Percentiles rank a stretch among this genome's conserved stretches.
phyloP scores from a whole-genome alignment of 2,797 vertebrate genomes.

The Sylvilagus floridanus region DNA sequence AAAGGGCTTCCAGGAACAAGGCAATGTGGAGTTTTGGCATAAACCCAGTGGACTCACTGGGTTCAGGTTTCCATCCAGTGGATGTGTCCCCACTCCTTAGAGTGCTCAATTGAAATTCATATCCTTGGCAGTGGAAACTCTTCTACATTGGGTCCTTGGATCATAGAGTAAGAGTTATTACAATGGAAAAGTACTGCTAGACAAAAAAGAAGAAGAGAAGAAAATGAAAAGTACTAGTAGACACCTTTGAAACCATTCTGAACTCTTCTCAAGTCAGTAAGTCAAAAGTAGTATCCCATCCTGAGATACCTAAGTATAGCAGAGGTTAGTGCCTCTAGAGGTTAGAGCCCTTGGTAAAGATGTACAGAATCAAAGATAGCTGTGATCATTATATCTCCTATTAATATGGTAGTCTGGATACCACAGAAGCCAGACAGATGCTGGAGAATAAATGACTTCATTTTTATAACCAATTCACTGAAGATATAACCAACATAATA shows the following conservation, averaged over 20 bases:
- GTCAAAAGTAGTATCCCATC: neutral
- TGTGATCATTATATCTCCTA: neutral
- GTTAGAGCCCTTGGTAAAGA: neutral
- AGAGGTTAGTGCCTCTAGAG: neutral
- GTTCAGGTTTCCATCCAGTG: neutral
- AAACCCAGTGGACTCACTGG: neutral
- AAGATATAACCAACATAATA: constrained; percentile 1
- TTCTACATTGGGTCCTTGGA: neutral
- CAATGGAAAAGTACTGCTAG: neutral
- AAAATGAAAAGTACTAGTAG: neutral
- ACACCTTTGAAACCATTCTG: neutral
- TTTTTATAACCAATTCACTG: neutral
- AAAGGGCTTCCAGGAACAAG: neutral
- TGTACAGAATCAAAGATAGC: neutral
- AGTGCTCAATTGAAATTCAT: neutral
- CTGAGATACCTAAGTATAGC: too few relatives aligned
- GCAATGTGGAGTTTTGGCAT: neutral
- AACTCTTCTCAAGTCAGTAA: neutral
- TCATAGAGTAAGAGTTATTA: neutral
- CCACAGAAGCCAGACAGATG: neutral
- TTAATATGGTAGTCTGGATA: neutral
- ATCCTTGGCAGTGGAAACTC: neutral
- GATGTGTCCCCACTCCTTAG: neutral
- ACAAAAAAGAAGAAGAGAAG: too few relatives aligned
- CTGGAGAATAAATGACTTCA: constrained; percentile 34